Conservation (phyloP, 2,888 invertebrate genomes). For the Merodon equestris region DNA sequence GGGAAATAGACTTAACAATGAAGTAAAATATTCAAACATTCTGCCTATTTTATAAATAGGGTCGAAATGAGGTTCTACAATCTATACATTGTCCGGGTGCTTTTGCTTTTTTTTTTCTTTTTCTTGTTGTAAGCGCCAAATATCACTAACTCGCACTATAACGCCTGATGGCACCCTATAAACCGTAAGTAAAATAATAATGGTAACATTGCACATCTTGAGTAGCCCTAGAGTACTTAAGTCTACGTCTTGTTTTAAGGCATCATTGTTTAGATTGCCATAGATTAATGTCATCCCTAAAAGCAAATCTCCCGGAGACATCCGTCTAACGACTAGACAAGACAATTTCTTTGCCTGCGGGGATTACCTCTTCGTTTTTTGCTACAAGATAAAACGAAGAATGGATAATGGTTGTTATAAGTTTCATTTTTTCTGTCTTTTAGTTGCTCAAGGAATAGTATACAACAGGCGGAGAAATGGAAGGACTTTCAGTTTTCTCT, state of each 20-base stretch:
- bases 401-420: slow-evolving; percentile 66
- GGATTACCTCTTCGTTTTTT: slow-evolving; percentile 65
- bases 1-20: not conserved
- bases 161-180: not conserved
- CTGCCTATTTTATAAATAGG: too few relatives aligned
- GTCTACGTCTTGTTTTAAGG: slow-evolving; percentile 58
- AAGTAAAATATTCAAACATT: too few relatives aligned
- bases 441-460: too few relatives aligned
- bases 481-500: too few relatives aligned
- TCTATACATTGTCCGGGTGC: not conserved
- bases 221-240: slow-evolving; percentile 63
- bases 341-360: slow-evolving; percentile 66
- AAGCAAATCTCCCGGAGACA: slow-evolving; percentile 67
- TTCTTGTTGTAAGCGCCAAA: too few relatives aligned
- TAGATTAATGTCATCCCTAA: slow-evolving; percentile 67
- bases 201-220: slow-evolving; percentile 54
- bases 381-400: slow-evolving; percentile 64
- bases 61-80: not conserved
- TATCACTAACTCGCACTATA: too few relatives aligned
- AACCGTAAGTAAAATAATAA: slow-evolving; percentile 36
- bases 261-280: slow-evolving; percentile 67
- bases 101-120: not conserved
- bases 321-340: slow-evolving; percentile 64
- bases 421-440: slow-evolving; percentile 31
- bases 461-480: too few relatives aligned